Base-by-base conservation (phyloP, 2,113 vertebrate species). In the Hassar affinis region DNA sequence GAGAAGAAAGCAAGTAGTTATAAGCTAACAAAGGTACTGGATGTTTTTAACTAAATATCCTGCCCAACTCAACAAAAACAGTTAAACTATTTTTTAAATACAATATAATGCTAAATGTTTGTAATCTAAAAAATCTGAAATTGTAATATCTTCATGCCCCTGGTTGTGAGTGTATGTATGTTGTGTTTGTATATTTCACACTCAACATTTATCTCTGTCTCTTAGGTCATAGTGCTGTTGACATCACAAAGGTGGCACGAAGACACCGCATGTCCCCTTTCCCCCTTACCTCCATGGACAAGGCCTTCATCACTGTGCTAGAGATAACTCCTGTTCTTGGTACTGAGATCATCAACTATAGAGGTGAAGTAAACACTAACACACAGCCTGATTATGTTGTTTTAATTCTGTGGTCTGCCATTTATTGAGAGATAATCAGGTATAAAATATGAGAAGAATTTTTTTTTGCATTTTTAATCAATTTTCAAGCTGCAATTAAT, bases 241-340 rank as follows among this genome's bases (percentile, higher is more conserved):
- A 99, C 93, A 99, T 99, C 91, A 98, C 96, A 83, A 99, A 99
- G 92, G 98, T 99, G 93, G 98, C 98, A 61, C 95, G 97, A 90
- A 97, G 98, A 89, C 97, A 99, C 87, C 98, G 98, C 87, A 99
- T 99, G 96, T 99, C 98, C 89, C 98, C 98, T 5, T 99, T 99
- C 92, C 98, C 98, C 80, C 88, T 99, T 92, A 99, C 98, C 33
- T 99, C 98, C 85, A 99, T 99, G 98, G 98, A 99, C 94, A 99
- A 99, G 93, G 98, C 98, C 92, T 99, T 99, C 93, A 99, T 99
- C 92, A 99, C 98, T 87, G 98, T 99, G 85, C 93, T 99, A 87
- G 98, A 99, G 93, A 99, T 99, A 97, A 98, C 98, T 38, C 96
- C 97, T 86, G 97, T 99, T 91, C 96, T 99, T 89, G 96, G 97